A percentile compares a stretch with the other conserved stretches of the same genome.
phyloP scores from a whole-genome alignment of 53 echinoderm and acorn worm genomes.

The Astropecten irregularis region DNA sequence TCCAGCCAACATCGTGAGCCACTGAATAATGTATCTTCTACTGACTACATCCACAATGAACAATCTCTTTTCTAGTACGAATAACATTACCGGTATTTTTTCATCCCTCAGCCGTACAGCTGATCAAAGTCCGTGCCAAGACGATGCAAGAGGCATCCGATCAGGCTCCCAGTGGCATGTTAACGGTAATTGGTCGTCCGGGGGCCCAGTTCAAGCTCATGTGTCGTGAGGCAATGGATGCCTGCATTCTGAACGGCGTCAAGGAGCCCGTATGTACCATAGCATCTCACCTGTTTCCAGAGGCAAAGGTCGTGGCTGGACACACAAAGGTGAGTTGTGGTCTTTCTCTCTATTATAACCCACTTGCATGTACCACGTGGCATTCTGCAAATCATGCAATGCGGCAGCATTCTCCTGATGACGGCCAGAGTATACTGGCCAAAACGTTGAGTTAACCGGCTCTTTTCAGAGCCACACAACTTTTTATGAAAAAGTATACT shows the following conservation, averaged over 20 bases:
- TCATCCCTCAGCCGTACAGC: conserved; percentile 66
- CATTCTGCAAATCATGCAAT: background rate
- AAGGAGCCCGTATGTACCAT: conserved; percentile 75
- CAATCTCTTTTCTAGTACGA: too few species aligned
- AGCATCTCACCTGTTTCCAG: conserved; percentile 85
- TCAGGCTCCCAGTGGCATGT: conserved; percentile 76
- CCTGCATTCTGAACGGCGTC: conserved; percentile 58
- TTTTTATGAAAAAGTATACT: too few species aligned
- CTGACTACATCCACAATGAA: too few species aligned
- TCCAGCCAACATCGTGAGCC: too few species aligned
- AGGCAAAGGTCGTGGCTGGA: conserved; percentile 90
- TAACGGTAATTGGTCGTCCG: conserved; percentile 74
- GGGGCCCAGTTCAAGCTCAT: conserved; percentile 61
- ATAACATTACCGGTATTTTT: too few species aligned
- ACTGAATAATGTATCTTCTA: too few species aligned
- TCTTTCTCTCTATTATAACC: background rate
- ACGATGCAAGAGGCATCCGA: conserved; percentile 95
- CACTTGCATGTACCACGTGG: too few species aligned
- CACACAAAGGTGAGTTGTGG: conserved; percentile 62
- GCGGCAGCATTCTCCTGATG: background rate
- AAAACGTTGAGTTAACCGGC: too few species aligned
- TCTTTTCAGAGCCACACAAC: too few species aligned
- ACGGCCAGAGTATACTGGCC: too few species aligned
- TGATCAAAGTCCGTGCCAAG: conserved; percentile 91
- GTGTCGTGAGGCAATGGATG: conserved; percentile 74